phyloP scores from a whole-genome alignment of 2,797 vertebrate species.

The Cossypha dichroa region DNA sequence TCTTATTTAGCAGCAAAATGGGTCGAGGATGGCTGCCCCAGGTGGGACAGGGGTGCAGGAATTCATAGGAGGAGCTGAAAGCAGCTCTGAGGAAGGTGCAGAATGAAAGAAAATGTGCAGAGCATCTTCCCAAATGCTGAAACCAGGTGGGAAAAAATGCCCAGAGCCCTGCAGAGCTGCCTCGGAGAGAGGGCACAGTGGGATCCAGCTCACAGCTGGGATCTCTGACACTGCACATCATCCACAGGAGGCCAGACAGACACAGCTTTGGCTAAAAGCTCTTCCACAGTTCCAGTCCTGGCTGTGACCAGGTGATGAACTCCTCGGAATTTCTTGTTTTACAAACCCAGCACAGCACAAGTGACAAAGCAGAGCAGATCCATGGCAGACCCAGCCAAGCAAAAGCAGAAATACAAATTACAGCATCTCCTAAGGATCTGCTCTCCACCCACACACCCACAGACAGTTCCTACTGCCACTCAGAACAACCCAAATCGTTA shows the following conservation, averaged over 20 bases:
- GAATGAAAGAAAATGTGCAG: neutral
- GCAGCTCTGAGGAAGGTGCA: neutral
- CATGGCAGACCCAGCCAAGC: neutral
- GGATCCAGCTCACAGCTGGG: neutral
- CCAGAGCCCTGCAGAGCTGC: neutral
- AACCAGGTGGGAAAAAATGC: neutral
- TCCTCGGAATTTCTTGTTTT: neutral
- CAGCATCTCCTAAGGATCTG: slow-evolving; percentile 6
- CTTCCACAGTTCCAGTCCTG: neutral
- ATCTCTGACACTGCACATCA: neutral
- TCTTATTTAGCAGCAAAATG: neutral
- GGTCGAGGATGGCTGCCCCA: neutral
- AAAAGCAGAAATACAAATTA: slow-evolving; percentile 37
- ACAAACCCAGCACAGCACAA: neutral
- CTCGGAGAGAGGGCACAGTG: neutral
- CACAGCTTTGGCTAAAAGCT: neutral
- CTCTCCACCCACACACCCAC: slow-evolving; percentile 13
- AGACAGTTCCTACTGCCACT: slow-evolving; percentile 30
- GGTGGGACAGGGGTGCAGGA: neutral
- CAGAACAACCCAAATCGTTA: slow-evolving; percentile 20
- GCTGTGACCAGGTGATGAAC: neutral
- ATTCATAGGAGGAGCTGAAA: neutral
- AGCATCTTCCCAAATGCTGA: neutral
- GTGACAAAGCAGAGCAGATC: neutral
- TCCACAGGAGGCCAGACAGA: neutral